These are phyloP conservation scores for Cariama cristata DNA, from an alignment of 2,113 vertebrate genomes.

Conservation along the genomic window DNA sequence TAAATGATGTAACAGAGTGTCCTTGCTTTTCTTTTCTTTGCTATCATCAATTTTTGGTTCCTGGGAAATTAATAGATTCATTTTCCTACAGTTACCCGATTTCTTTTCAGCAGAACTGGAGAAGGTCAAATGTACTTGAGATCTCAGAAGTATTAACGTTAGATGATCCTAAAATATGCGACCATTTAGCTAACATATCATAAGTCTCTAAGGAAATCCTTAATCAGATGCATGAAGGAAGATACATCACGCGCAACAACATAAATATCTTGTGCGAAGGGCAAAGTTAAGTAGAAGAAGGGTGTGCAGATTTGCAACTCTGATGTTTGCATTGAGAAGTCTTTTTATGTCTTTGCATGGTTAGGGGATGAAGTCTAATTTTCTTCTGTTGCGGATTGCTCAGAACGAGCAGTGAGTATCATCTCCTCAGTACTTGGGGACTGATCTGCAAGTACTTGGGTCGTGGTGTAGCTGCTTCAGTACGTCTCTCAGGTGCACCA, in stretches of 20 bases:
- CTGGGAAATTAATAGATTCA: constrained; percentile 8
- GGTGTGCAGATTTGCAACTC: background rate
- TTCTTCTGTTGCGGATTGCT: background rate
- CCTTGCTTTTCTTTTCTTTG: constrained; percentile 39
- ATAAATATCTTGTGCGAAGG: background rate
- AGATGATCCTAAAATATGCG: constrained; percentile 44
- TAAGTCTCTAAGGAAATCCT: constrained; percentile 4
- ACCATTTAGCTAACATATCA: background rate
- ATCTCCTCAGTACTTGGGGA: background rate
- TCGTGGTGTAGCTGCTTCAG: background rate
- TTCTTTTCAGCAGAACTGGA: constrained; percentile 34
- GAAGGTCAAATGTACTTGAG: constrained; percentile 41
- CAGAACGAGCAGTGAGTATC: background rate
- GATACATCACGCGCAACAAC: background rate
- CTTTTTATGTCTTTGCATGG: background rate
- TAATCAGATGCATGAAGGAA: constrained; percentile 10
- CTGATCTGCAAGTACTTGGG: background rate
- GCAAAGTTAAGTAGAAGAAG: background rate
- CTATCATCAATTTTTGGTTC: constrained; percentile 43
- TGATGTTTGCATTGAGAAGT: background rate
- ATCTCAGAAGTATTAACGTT: constrained; percentile 36
- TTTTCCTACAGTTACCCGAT: constrained; percentile 36
- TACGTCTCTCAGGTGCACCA: background rate
- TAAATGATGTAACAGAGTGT: constrained; percentile 20
- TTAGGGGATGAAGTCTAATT: background rate